These are phyloP conservation scores for Sanderia malayensis DNA, from an alignment of 30 jellyfish, hydroid and myxozoan species.

Conservation along the genomic window DNA sequence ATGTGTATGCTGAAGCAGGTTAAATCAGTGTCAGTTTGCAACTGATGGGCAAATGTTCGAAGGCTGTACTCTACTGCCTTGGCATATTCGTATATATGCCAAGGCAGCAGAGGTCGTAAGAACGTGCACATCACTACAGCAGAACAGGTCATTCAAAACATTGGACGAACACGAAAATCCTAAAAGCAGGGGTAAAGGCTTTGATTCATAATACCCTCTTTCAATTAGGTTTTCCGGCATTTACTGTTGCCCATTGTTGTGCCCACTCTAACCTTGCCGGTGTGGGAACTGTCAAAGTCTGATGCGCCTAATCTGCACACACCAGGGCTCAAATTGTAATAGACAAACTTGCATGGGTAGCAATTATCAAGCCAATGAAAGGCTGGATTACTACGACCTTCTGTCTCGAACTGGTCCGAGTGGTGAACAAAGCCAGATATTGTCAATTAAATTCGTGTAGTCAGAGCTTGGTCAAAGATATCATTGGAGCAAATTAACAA, in stretches of 20 bases:
- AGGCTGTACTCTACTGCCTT: too few species aligned
- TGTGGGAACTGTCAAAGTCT: not conserved
- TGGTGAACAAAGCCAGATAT: constrained; percentile 3
- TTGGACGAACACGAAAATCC: too few species aligned
- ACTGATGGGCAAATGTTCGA: too few species aligned
- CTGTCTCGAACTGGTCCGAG: not conserved
- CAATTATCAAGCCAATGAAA: not conserved
- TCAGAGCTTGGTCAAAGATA: not conserved
- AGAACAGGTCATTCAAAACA: too few species aligned
- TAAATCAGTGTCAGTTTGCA: too few species aligned
- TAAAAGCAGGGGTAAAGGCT: not conserved
- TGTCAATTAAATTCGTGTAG: not conserved
- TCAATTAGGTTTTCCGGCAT: not conserved
- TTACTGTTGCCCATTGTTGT: not conserved
- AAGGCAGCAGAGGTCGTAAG: too few species aligned
- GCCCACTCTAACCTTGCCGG: not conserved
- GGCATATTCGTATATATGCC: too few species aligned
- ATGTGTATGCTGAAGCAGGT: too few species aligned
- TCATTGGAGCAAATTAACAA: not conserved
- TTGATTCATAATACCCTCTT: not conserved
- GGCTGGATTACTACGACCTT: not conserved
- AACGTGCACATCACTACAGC: too few species aligned
- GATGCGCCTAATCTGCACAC: not conserved
- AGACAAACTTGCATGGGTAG: not conserved
- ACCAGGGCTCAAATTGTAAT: not conserved